Conservation (phyloP, 2,113 vertebrate species). For the Stegostoma tigrinum region DNA sequence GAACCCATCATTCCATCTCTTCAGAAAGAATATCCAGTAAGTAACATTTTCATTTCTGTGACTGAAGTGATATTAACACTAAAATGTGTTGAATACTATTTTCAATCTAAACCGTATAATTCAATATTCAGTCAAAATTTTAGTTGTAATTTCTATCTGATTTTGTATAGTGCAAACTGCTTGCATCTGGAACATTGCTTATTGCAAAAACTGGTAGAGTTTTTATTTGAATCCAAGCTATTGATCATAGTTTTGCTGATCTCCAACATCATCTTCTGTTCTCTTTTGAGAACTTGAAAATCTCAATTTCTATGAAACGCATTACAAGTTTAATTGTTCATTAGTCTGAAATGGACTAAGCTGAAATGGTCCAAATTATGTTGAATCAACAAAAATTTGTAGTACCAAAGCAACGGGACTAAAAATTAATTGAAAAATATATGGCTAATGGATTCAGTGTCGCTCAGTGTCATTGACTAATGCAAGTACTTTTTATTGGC, state of each 20-base stretch:
- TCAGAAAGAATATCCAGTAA: conserved; percentile 86
- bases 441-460: background rate
- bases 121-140: background rate
- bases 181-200: background rate
- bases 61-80: background rate
- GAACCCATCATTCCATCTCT: conserved; percentile 87
- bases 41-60: conserved; percentile 54
- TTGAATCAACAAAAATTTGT: background rate
- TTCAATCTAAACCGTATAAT: background rate
- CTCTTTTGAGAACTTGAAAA: background rate
- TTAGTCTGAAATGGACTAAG: background rate
- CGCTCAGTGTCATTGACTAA: background rate
- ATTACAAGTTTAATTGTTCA: background rate
- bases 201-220: background rate
- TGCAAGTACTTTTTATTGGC: background rate
- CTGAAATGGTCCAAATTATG: background rate
- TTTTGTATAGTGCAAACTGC: background rate
- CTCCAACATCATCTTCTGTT: background rate
- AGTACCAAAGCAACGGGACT: background rate
- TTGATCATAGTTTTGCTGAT: background rate
- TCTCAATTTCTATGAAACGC: background rate
- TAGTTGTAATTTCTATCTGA: background rate
- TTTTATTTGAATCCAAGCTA: background rate
- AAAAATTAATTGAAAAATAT: background rate
- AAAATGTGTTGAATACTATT: background rate